These are phyloP conservation scores for Tupiocoris notatus DNA, from an alignment of 2,888 invertebrate species.

Conservation along the genomic window DNA sequence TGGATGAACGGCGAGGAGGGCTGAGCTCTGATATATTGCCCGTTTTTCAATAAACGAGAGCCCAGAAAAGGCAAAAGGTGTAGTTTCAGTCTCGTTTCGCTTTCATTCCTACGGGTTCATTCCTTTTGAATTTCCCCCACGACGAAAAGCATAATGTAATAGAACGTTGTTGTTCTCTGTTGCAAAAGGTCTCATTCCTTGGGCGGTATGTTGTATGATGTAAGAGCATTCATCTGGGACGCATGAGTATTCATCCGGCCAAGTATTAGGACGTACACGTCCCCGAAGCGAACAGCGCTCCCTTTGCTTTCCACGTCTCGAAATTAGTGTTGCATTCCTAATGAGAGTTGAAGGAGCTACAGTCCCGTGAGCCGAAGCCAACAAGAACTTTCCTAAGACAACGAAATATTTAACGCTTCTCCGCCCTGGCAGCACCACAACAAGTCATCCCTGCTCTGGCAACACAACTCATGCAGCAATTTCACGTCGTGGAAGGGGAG, in stretches of 20 bases:
- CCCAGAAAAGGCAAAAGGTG: slow-evolving; percentile 1
- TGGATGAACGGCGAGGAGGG: not conserved
- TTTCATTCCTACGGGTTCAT: not conserved
- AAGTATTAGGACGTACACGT: not conserved
- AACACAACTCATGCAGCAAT: not conserved
- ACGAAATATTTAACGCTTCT: not conserved
- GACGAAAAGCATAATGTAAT: not conserved
- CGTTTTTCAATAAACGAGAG: slow-evolving; percentile 26
- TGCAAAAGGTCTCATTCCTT: not conserved
- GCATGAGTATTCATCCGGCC: not conserved
- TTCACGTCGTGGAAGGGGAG: not conserved
- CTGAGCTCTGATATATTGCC: slow-evolving; percentile 30
- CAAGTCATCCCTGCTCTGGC: not conserved
- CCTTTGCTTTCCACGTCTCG: slow-evolving; percentile 1
- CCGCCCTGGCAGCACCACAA: not conserved
- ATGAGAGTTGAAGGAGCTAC: slow-evolving; percentile 1
- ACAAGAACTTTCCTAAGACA: not conserved
- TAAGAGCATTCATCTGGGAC: not conserved
- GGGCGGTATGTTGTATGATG: not conserved
- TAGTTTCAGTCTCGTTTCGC: slow-evolving; percentile 1
- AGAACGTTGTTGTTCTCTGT: not conserved
- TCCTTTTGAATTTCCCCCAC: not conserved
- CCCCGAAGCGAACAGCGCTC: not conserved
- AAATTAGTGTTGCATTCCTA: slow-evolving; percentile 22
- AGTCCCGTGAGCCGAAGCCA: not conserved